Evolutionary conservation across 1,140 invertebrate genomes (phyloP), one percentile per base, ranked within the genome.

Genomic region (Zaprionus camerounensis): DNA sequence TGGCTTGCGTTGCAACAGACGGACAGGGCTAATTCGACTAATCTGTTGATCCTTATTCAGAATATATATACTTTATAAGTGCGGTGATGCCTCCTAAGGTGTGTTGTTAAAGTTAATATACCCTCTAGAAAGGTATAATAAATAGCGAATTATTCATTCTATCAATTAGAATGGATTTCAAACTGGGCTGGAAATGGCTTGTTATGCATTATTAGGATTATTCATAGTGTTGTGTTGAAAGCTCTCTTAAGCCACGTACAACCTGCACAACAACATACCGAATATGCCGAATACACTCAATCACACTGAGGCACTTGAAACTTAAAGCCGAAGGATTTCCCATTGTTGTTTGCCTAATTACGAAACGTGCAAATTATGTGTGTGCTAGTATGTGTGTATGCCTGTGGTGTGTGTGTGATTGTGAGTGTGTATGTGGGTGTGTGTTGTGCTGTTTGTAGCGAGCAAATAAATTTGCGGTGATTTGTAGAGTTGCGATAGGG

Each of bases 401-500:
- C 57, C 17, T n/a, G 12, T 61, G 24, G 57, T 53, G 57, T 69
- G 34, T 41, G 63, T 66, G 44, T 46, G 28, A 41, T n/a, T 71
- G 15, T 26, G 20, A 22, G 28, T 53, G 22, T 71, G 15, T 26
- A 41, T 59, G 28, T 68, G 44, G 53, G 22, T 7, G 20, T 59
- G 63, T 67, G 51, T 66, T 65, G 51, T 36, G 36, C 38, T 71
- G 44, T 64, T 69, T 74, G 67, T 49, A 51, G 61, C 46, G 56
- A 46, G 81, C 72, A 86, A 87, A 86, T 87, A 86, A 87, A 87
- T 87, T 87, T 77, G 62, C 80, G 77, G 83, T 87, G 83, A 86
- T 87, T 86, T 86, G 84, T 86, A 56, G 82, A 71, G 63, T 20
- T 64, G 75, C 58, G 28, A 55, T 62, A 51, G 67, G 49, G 31